phyloP scores from a whole-genome alignment of 1,140 invertebrate species.

The Conus betulinus region DNA sequence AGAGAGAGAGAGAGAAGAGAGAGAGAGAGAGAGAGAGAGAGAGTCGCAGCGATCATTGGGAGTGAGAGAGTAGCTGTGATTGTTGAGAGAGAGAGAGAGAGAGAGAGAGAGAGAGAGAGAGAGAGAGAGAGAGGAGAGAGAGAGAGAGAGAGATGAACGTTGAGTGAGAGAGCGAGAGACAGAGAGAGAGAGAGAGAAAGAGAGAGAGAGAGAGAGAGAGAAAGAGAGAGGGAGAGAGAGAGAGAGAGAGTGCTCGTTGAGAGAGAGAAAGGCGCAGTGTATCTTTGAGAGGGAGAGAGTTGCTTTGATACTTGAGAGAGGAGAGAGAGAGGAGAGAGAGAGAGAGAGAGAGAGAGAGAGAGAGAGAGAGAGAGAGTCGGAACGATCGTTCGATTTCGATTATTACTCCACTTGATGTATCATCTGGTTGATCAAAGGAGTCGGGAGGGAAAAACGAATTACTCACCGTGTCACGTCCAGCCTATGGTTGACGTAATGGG shows the following conservation, averaged over 20 bases:
- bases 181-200: conserved; percentile 1
- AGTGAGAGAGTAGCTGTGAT: background rate
- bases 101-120: background rate
- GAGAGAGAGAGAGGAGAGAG: background rate
- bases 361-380: background rate
- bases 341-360: background rate
- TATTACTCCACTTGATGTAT: background rate
- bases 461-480: background rate
- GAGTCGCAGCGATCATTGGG: background rate
- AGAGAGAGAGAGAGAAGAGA: background rate
- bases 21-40: background rate
- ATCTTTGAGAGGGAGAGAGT: background rate
- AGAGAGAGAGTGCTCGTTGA: background rate
- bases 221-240: background rate
- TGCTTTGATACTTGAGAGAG: no score
- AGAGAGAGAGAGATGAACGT: background rate
- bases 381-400: background rate
- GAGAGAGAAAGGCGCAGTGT: background rate
- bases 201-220: background rate
- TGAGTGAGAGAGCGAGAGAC: background rate
- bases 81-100: background rate
- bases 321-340: background rate
- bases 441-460: background rate
- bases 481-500: background rate
- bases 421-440: background rate